Evolutionary conservation across 1,140 invertebrate genomes (phyloP).

Genomic region (Teleogryllus occipitalis): DNA sequence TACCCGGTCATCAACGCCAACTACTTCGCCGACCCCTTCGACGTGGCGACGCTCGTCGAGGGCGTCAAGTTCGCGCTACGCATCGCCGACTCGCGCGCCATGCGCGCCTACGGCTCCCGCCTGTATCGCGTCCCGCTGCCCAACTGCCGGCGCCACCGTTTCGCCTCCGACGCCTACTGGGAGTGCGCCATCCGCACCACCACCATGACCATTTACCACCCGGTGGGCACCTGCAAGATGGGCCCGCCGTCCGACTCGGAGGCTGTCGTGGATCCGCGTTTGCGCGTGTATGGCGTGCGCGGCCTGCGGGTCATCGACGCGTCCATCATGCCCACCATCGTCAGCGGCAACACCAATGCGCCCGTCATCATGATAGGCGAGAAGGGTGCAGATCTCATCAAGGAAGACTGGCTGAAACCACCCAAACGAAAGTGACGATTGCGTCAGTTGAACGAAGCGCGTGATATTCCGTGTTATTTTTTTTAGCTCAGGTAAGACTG

Average conservation of each 20-base stretch:
- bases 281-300: constrained; percentile 52
- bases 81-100: constrained; percentile 63
- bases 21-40: constrained; percentile 69
- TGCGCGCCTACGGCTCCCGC: constrained; percentile 70
- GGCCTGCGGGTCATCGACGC: constrained; percentile 23
- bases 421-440: background rate
- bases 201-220: constrained; percentile 72
- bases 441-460: too few species aligned
- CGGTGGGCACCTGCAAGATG: constrained; percentile 59
- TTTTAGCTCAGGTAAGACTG: too few species aligned
- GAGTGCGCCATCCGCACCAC: constrained; percentile 78
- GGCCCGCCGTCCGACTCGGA: constrained; percentile 61
- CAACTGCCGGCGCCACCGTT: constrained; percentile 64
- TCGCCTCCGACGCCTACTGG: constrained; percentile 69
- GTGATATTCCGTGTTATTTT: too few species aligned
- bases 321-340: constrained; percentile 23
- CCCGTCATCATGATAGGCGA: constrained; percentile 23
- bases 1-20: constrained; percentile 83
- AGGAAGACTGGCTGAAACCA: constrained; percentile 18
- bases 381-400: constrained; percentile 23
- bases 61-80: constrained; percentile 49
- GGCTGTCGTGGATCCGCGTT: constrained; percentile 71
- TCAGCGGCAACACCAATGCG: constrained; percentile 23
- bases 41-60: constrained; percentile 69
- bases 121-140: constrained; percentile 64